phyloP scores from a whole-genome alignment of 2,113 vertebrate species.

The human (Homo sapiens) region GRCh38 chr7:25480001-25480500 shows the following conservation, averaged over 20 bases:
- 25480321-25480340: neutral
- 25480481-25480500: neutral
- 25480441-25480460: neutral
- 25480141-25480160: neutral
- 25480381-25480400: neutral
- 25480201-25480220: neutral
- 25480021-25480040: neutral
- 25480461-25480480: neutral
- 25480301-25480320: neutral
- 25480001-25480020: fast-evolving
- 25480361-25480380: neutral
- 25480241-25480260: neutral
- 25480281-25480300: neutral
- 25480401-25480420: neutral
- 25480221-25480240: neutral
- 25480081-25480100: neutral
- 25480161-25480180: neutral
- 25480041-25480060: neutral
- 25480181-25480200: neutral
- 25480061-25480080: neutral
- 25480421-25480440: neutral
- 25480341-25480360: neutral
- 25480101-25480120: neutral
- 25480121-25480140: neutral
- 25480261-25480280: neutral